Conservation (phyloP, 37 sponge, comb jelly and placozoan species). For the Corticium candelabrum region DNA sequence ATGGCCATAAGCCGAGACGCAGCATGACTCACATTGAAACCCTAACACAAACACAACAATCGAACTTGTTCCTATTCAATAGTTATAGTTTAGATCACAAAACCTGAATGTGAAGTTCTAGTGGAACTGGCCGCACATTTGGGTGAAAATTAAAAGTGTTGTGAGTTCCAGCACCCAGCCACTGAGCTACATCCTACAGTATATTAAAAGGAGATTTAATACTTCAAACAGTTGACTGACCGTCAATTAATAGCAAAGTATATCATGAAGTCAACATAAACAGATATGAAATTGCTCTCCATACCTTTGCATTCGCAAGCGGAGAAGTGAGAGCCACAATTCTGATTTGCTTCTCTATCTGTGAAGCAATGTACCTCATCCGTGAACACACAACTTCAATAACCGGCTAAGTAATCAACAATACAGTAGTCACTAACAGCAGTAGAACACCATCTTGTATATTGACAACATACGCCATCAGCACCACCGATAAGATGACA, state of each 20-base stretch:
- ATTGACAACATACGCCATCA: conserved; percentile 58
- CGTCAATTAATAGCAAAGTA: not conserved
- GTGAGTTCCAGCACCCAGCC: conserved; percentile 81
- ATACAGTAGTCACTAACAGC: not conserved
- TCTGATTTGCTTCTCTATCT: conserved; percentile 81
- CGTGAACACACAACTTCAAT: conserved; percentile 92
- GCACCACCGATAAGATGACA: conserved; percentile 93
- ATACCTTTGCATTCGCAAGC: conserved; percentile 86
- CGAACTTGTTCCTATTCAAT: not conserved
- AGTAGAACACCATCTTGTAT: not conserved
- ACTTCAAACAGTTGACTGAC: not conserved
- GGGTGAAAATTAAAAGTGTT: conserved; percentile 90
- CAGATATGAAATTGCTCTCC: not conserved
- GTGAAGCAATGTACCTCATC: conserved; percentile 95
- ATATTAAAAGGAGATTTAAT: not conserved
- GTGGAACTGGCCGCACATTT: conserved; percentile 88
- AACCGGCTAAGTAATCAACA: conserved; percentile 39
- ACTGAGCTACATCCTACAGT: conserved; percentile 84
- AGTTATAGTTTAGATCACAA: not conserved
- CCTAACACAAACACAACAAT: conserved; percentile 21
- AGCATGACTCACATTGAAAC: conserved; percentile 83
- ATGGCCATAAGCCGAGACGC: conserved; percentile 95
- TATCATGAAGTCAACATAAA: not conserved
- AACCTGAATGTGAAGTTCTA: conserved; percentile 94
- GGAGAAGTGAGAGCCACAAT: conserved; percentile 90